Percentiles rank a stretch among this genome's conserved stretches.
Conservation (phyloP, 2,888 invertebrate species). For the Pseudococcus viburni region DNA sequence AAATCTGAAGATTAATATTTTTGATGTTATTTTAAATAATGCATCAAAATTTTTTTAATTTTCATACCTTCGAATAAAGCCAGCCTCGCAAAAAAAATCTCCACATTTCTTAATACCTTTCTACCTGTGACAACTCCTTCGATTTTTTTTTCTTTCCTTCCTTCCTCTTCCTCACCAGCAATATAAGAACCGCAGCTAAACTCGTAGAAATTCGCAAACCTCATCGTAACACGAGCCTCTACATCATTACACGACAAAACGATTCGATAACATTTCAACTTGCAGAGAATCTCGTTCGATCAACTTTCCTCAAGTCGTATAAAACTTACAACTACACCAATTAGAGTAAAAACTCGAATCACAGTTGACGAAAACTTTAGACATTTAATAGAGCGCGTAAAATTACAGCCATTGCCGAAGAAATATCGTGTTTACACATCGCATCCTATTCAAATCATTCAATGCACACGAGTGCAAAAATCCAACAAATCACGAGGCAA, state of each 20-base stretch:
- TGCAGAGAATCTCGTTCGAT: background rate
- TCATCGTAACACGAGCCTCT: background rate
- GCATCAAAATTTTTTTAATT: too few relatives aligned
- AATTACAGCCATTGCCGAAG: background rate
- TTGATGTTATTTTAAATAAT: too few relatives aligned
- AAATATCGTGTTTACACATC: background rate
- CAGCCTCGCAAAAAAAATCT: too few relatives aligned
- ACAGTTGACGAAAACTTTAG: background rate
- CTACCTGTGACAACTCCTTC: background rate
- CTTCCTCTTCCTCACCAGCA: background rate
- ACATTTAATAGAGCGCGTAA: slow-evolving; percentile 1
- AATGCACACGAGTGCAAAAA: background rate
- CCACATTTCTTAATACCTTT: background rate
- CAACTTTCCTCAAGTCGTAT: background rate
- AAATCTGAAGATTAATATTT: too few relatives aligned
- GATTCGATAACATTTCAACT: background rate
- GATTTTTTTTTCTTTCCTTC: background rate
- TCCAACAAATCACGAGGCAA: background rate
- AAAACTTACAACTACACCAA: background rate
- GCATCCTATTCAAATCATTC: background rate
- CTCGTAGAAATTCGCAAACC: background rate
- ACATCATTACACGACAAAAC: background rate
- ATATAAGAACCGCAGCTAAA: background rate
- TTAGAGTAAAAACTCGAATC: background rate
- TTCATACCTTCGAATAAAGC: too few relatives aligned